Conservation (phyloP, 1,140 invertebrate genomes). For the Neodiprion pinetum region DNA sequence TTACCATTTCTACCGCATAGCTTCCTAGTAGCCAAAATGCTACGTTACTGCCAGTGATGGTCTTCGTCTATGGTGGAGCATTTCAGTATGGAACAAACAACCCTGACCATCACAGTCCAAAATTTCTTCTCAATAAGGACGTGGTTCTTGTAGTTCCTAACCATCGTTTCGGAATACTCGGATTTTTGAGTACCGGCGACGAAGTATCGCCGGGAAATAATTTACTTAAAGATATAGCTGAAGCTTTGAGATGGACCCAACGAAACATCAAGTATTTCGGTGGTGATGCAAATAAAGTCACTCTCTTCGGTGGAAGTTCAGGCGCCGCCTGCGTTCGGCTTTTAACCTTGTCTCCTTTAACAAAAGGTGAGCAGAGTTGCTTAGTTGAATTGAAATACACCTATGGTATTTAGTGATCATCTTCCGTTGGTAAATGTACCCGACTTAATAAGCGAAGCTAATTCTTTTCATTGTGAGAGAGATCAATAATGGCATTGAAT, state of each 20-base stretch:
- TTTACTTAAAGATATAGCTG: constrained; percentile 70
- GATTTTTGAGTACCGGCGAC: constrained; percentile 63
- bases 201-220: constrained; percentile 71
- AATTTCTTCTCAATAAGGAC: constrained; percentile 36
- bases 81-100: not conserved
- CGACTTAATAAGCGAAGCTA: too few species aligned
- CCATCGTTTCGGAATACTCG: constrained; percentile 59
- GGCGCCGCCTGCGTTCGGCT: constrained; percentile 62
- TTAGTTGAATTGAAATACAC: not conserved
- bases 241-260: constrained; percentile 69
- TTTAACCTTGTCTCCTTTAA: constrained; percentile 56
- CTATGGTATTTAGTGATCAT: too few species aligned
- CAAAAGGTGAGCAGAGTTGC: constrained; percentile 13
- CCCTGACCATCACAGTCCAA: constrained; percentile 38
- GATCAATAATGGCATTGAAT: too few species aligned
- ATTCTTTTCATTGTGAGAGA: too few species aligned
- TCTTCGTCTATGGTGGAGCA: constrained; percentile 27
- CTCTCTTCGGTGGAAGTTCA: constrained; percentile 67
- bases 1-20: not conserved
- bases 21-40: not conserved
- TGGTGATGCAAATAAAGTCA: constrained; percentile 69
- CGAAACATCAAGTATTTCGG: constrained; percentile 72
- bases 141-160: constrained; percentile 15
- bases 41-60: constrained; percentile 23
- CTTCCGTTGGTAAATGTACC: too few species aligned